A percentile compares a stretch with the other conserved stretches of the same genome.
These are phyloP conservation scores for Ptychochromis oligacanthus DNA, from an alignment of 2,113 vertebrate genomes.

Conservation along the genomic window DNA sequence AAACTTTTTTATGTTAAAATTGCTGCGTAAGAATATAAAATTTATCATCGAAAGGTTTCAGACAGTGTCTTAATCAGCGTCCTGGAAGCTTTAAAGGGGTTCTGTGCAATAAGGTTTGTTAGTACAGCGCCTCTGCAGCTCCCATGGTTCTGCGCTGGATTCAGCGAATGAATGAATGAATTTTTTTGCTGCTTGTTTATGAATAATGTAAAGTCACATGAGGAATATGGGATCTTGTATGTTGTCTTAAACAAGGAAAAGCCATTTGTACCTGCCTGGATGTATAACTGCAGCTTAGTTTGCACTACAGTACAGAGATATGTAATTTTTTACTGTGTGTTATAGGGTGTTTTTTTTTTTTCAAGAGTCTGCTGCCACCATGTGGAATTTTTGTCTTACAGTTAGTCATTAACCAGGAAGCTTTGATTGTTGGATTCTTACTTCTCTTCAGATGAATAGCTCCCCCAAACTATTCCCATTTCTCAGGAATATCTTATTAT, in stretches of 20 bases:
- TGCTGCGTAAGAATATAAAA: not conserved
- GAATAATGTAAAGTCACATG: not conserved
- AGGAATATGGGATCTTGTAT: not conserved
- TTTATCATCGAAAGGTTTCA: not conserved
- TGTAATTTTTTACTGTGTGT: not conserved
- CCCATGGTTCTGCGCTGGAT: not conserved
- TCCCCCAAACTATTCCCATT: accelerated
- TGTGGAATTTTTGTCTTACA: conserved; percentile 11
- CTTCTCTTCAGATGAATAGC: not conserved
- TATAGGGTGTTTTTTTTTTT: not conserved
- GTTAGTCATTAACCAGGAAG: not conserved
- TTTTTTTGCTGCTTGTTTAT: not conserved
- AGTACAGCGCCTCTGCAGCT: not conserved
- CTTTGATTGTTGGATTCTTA: not conserved
- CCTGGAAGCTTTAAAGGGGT: not conserved
- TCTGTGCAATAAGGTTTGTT: not conserved
- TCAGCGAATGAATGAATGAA: not conserved
- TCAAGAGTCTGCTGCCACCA: conserved; percentile 20
- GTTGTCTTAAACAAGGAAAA: not conserved
- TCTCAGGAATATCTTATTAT: not conserved
- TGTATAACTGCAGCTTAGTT: not conserved
- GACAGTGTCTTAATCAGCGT: not conserved
- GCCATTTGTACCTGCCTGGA: not conserved
- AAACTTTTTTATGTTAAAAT: not conserved
- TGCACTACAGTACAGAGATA: not conserved